A percentile compares a stretch with the other conserved stretches of the same genome.
Evolutionary conservation across 2,113 vertebrate species (phyloP).

Genomic region (Eupsittula cactorum): DNA sequence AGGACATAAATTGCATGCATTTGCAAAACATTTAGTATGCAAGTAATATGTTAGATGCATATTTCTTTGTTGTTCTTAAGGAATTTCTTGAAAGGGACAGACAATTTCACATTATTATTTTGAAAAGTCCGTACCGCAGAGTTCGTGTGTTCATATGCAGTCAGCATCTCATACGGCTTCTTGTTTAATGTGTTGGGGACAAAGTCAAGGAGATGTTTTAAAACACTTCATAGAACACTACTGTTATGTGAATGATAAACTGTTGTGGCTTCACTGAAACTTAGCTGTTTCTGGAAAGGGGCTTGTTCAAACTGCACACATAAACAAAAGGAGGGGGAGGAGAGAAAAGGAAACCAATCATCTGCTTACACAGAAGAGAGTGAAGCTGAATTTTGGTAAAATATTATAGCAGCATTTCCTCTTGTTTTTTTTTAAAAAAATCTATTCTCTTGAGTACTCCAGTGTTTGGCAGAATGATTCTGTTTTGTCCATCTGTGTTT

Average conservation of each 20-base stretch:
- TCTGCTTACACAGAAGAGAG: background rate
- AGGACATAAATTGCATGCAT: background rate
- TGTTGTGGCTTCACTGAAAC: background rate
- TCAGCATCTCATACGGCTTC: background rate
- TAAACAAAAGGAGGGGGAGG: background rate
- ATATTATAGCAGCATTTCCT: constrained; percentile 46
- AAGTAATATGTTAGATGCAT: background rate
- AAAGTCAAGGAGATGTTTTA: background rate
- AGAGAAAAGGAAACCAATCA: background rate
- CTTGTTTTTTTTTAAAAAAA: background rate
- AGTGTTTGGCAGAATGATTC: constrained; percentile 56
- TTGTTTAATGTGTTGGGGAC: background rate
- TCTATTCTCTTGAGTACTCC: constrained; percentile 33
- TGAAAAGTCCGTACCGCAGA: background rate
- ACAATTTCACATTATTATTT: background rate
- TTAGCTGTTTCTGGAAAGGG: background rate
- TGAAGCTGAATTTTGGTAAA: constrained; percentile 22
- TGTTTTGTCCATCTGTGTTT: constrained; percentile 71
- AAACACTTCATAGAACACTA: background rate
- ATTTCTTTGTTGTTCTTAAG: background rate
- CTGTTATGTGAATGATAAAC: background rate
- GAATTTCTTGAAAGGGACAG: background rate
- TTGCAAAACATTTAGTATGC: background rate
- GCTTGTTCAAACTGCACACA: background rate
- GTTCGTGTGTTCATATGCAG: background rate